Evolutionary conservation across 1,140 invertebrate genomes (phyloP).

Genomic region (Micrasema minimum): DNA sequence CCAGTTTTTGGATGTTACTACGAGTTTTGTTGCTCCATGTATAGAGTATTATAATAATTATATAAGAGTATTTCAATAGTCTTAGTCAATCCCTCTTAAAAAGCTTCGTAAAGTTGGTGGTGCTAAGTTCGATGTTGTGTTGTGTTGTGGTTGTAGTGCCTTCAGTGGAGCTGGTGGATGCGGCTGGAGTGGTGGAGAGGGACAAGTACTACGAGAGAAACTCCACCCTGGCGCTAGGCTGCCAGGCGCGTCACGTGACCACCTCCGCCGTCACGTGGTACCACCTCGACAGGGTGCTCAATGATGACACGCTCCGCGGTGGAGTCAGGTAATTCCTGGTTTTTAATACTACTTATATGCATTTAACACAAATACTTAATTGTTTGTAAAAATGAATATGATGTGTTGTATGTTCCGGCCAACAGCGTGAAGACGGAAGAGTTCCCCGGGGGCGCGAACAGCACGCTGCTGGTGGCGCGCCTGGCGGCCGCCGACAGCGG

Average conservation of each 20-base stretch:
- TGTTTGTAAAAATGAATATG: too few relatives aligned
- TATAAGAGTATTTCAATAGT: too few relatives aligned
- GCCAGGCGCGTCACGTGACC: conserved; percentile 72
- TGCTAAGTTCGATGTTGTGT: too few relatives aligned
- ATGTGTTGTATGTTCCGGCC: too few relatives aligned
- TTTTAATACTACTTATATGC: too few relatives aligned
- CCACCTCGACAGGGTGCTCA: conserved; percentile 69
- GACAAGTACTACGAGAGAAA: conserved; percentile 77
- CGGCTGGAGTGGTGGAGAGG: conserved; percentile 68
- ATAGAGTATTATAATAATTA: too few relatives aligned
- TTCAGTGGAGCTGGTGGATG: conserved; percentile 74
- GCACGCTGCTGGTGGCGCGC: conserved; percentile 75
- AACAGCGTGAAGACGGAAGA: conserved; percentile 78
- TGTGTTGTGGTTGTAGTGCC: conserved; percentile 65
- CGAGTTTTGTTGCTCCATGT: too few relatives aligned
- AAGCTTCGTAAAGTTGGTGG: too few relatives aligned
- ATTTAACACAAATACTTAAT: too few relatives aligned
- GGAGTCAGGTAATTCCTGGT: conserved; percentile 74
- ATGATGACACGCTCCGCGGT: conserved; percentile 74
- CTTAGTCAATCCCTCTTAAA: too few relatives aligned
- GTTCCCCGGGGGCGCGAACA: conserved; percentile 75
- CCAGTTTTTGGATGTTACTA: too few relatives aligned
- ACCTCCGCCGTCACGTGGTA: conserved; percentile 71
- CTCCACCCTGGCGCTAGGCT: conserved; percentile 74
- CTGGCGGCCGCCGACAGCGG: conserved; percentile 75